Percentiles rank a stretch among this genome's conserved stretches.
phyloP scores from a whole-genome alignment of 2,888 invertebrate species.

The Acanthosoma haemorrhoidale region DNA sequence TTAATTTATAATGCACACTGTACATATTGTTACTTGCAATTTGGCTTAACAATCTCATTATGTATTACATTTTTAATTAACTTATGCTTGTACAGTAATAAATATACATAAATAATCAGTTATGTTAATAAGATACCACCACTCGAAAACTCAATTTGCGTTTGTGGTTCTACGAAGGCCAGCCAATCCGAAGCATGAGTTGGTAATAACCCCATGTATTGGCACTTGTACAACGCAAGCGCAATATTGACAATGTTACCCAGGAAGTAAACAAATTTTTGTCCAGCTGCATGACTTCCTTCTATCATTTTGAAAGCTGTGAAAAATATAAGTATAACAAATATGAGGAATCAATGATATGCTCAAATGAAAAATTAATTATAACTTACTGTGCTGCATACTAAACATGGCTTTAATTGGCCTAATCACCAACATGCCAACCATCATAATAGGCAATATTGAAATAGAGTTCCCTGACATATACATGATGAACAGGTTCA shows the following conservation, averaged over 20 bases:
- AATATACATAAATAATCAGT: constrained; percentile 36
- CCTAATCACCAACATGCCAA: constrained; percentile 95
- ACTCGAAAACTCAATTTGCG: constrained; percentile 76
- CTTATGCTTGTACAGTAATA: constrained; percentile 30
- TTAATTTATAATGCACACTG: constrained; percentile 17
- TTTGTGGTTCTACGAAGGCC: constrained; percentile 90
- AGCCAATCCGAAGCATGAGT: constrained; percentile 98
- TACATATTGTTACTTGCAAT: constrained; percentile 22
- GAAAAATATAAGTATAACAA: constrained; percentile 20
- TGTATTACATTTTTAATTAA: constrained; percentile 28
- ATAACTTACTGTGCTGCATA: constrained; percentile 53
- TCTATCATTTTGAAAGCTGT: constrained; percentile 87
- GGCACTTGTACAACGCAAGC: constrained; percentile 92
- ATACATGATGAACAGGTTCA: constrained; percentile 99
- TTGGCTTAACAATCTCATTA: neutral
- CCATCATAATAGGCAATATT: constrained; percentile 99
- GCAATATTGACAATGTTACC: constrained; percentile 90
- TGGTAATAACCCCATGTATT: constrained; percentile 93
- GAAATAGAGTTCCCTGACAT: constrained; percentile 99
- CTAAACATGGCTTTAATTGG: constrained; percentile 93
- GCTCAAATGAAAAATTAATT: neutral
- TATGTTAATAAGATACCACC: constrained; percentile 67
- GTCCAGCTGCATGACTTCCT: constrained; percentile 80
- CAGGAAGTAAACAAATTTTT: constrained; percentile 87
- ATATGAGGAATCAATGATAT: neutral